Evolutionary conservation across 2,113 vertebrate genomes (phyloP), one percentile per base, ranked within the genome.

Genomic region (Plotosus lineatus): DNA sequence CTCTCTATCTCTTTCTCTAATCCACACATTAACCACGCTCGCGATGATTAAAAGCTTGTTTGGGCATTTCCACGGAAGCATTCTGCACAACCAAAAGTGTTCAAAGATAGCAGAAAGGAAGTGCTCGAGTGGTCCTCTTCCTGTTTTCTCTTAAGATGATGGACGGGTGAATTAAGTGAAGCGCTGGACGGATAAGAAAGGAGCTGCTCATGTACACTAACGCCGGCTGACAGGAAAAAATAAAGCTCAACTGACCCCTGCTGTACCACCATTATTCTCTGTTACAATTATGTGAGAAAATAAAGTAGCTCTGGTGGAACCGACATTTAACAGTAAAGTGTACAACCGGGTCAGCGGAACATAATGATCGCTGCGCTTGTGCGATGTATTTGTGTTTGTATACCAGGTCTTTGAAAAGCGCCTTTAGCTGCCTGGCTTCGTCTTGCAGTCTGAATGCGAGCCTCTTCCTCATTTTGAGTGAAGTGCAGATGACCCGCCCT

Each of bases 361-460:
- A 71, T 26, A 71, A 71, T 31, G 40, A 31, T 8, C 2, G 4
- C 31, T 51, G 21, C 33, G 33, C 33, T 42, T 28, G 28, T 63
- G 21, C 36, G 11, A 26, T 38, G 19, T 65, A 11, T 65, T 36
- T 36, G 33, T 36, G 31, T 63, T 5, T 14, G 28, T 40, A 3
- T 81, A 98, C 97, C 95, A 98, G 87, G 79, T 95, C 93, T 77
- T 90, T 88, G 85, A 98, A 98, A 73, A 98, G 95, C 71, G 94
- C 92, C 51, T 95, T 95, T 23, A 97, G 92, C 88, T 96, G 95
- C 12, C 91, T 94, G 31, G 93, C 93, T 66, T 98, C 96, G 3
- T 96, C 94, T 0, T 94, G 93, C 9, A 98, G 90, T 1, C 95
- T 92, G 1, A 92, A 91, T 0, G 95, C 95, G 92, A 96, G 86